Base-by-base conservation (phyloP, 1,140 invertebrate genomes). In the Habropoda laboriosa region DNA sequence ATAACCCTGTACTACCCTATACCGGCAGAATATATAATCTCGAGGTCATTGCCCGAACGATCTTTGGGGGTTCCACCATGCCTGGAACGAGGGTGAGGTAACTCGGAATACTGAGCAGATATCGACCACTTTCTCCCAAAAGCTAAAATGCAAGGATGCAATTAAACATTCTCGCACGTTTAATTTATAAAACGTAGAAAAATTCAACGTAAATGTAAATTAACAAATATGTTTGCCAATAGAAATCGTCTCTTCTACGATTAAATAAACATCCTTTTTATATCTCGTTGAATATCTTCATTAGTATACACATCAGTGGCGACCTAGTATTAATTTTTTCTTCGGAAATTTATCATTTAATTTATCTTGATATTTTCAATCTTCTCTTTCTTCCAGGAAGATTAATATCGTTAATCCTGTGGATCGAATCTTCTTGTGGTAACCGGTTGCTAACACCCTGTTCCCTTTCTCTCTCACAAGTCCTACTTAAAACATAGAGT, bases 31-130 rank as follows among this genome's bases (percentile, higher is more conserved):
- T 86, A 81, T 86, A 86, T 86, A 85, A 86, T 82, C 83, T 87
- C 87, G 90, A 82, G 90, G 90, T 91, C 90, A 91, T 90, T 88
- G 90, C 76, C 89, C 90, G 90, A 89, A 90, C 89, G 90, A 91
- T 91, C 90, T 91, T 91, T 91, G 88, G 90, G 82, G 87, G 84
- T 89, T 82, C 77, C 74, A 86, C 86, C 85, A 85, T 87, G 81
- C 77, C 83, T 87, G 82, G 72, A 86, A 87, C 75, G 81, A 88
- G 87, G 88, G 86, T 87, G 86, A 88, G 82, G 81, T 77, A 83
- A 86, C 81, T 85, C 81, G 74, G 63, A 81, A 80, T 82, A 89
- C 79, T 79, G 83, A 64, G 75, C 64, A 73, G 83, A 81, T 89
- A 85, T 86, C 88, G 86, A 88, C 79, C 81, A 87, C 81, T 87